phyloP scores from a whole-genome alignment of 2,113 vertebrate genomes.

The Vidua macroura region DNA sequence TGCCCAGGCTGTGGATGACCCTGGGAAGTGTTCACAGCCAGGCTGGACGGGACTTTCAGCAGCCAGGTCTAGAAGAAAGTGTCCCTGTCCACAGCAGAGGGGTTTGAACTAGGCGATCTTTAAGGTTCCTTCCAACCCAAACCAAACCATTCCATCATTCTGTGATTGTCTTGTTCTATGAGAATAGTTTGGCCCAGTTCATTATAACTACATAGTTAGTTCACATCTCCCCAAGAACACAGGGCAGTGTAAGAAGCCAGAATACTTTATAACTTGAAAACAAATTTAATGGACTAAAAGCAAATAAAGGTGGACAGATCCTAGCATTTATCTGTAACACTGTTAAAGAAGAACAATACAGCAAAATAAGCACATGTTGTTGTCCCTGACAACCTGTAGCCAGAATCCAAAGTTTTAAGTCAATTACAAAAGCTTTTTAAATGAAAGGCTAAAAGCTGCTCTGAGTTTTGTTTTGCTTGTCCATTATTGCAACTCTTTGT shows the following conservation, averaged over 20 bases:
- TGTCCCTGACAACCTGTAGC: background rate
- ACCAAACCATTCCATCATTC: no score
- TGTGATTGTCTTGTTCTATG: no score
- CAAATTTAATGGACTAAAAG: background rate
- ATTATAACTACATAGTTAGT: background rate
- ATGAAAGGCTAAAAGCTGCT: background rate
- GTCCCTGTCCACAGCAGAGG: background rate
- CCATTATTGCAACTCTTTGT: background rate
- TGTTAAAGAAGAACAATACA: background rate
- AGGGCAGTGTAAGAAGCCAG: background rate
- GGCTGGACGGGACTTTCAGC: background rate
- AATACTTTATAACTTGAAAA: background rate
- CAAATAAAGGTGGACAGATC: background rate
- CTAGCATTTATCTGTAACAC: background rate
- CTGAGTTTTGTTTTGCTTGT: background rate
- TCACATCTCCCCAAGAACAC: background rate
- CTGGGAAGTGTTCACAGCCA: background rate
- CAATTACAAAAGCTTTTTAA: background rate
- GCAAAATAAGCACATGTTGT: background rate
- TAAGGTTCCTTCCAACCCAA: background rate
- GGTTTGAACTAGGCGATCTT: background rate
- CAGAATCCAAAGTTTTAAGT: background rate
- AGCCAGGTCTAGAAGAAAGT: background rate
- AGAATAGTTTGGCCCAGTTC: background rate
- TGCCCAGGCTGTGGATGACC: background rate